Base-by-base conservation (phyloP, 2,888 invertebrate species). In the Teleiodes luculella region DNA sequence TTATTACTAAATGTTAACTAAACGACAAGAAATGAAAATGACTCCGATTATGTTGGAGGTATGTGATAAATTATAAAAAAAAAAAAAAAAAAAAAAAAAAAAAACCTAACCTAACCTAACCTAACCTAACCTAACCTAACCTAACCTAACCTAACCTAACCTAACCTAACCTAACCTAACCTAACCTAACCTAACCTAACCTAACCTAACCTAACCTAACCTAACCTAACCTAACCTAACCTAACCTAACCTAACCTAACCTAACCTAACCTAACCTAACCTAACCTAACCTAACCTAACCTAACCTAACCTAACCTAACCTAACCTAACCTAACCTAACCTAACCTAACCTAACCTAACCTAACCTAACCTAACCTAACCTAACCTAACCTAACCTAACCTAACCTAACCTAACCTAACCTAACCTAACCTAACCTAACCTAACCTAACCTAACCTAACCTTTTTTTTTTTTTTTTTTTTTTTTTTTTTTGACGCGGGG, bases 311-410 rank as follows among this genome's bases (percentile, higher is more conserved):
- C 46, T 51, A 54, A 54, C 51, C 54, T 51, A 54, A 56, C 56
- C 56, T 57, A 57, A 57, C 56, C 56, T 53, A 57, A 53, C 56
- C 56, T 51, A 48, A 57, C 51, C 53, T 53, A 57, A 51, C 51
- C 51, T 57, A 54, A 51, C 50, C 48, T 54, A 54, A 45, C 49
- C 54, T 54, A 54, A 33, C 48, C 48, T 53, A 47, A 47, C 47
- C 47, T 54, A 48, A 48, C 48, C 48, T 54, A 48, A 48, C 48
- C 48, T 54, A 48, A 48, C 48, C 48, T 49, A 48, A 48, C 48
- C 48, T 54, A 48, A 47, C 47, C 47, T 53, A 47, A 47, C 47
- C 47, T 53, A 47, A 47, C 47, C 47, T 28, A 47, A 37, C 48
- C 39, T 41, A n/a, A n/a, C 48, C 43, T 28, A 47, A 28, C 30